Evolutionary conservation across 2,113 vertebrate genomes (phyloP).

Genomic region (Gavia stellata): DNA sequence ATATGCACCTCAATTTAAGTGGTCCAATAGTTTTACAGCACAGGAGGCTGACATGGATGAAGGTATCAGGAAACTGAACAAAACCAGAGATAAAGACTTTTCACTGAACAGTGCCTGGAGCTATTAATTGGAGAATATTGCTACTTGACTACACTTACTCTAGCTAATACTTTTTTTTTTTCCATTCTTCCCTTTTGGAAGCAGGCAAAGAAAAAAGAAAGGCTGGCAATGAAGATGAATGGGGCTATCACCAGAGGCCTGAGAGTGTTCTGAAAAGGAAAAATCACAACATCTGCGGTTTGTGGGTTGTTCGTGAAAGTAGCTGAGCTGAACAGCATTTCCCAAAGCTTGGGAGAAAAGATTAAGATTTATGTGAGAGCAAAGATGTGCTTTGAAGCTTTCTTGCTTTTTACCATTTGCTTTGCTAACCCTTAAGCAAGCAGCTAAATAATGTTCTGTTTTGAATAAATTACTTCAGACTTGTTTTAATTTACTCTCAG

Average conservation of each 20-base stretch:
- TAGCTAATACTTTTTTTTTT: background rate
- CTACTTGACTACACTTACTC: background rate
- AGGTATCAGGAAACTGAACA: background rate
- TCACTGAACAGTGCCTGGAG: background rate
- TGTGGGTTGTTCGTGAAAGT: background rate
- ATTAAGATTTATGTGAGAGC: background rate
- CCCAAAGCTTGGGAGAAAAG: background rate
- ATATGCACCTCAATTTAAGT: background rate
- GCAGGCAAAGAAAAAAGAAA: background rate
- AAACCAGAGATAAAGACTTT: background rate
- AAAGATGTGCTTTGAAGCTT: background rate
- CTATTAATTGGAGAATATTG: background rate
- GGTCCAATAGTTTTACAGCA: background rate
- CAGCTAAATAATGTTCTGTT: background rate
- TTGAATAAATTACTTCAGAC: background rate
- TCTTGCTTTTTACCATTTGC: background rate
- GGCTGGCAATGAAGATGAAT: background rate
- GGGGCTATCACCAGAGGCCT: background rate
- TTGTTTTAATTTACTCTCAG: background rate
- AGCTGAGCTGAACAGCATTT: conserved; percentile 3
- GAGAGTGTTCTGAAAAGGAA: background rate
- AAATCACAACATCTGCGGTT: background rate
- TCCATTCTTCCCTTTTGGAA: background rate
- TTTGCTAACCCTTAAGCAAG: background rate
- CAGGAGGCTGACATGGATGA: background rate